Evolutionary conservation across 2,888 invertebrate species (phyloP).

Genomic region (Luffia ferchaultella): DNA sequence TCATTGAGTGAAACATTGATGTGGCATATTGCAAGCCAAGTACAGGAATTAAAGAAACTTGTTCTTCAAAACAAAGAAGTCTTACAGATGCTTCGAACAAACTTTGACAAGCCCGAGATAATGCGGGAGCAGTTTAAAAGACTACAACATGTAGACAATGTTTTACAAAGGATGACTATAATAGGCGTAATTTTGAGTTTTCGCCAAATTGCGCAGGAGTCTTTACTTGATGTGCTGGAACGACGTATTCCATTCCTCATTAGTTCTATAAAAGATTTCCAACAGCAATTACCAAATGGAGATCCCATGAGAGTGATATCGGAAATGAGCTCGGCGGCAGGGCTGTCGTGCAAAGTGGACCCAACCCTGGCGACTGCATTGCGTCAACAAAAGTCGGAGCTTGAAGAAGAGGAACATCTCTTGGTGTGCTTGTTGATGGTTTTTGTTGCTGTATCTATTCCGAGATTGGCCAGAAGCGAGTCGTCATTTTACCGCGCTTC

Average conservation of each 20-base stretch:
- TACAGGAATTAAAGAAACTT: slow-evolving; percentile 92
- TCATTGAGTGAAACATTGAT: slow-evolving; percentile 94
- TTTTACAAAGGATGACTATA: slow-evolving; percentile 96
- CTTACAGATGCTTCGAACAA: slow-evolving; percentile 87
- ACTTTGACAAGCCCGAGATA: slow-evolving; percentile 97
- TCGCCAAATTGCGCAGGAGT: slow-evolving; percentile 91
- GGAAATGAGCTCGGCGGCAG: slow-evolving; percentile 98
- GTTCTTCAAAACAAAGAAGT: slow-evolving; percentile 94
- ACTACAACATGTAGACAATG: slow-evolving; percentile 91
- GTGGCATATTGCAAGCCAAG: slow-evolving; percentile 99
- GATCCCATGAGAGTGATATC: slow-evolving; percentile 92
- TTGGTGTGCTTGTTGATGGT: slow-evolving; percentile 97
- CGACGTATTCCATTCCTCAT: slow-evolving; percentile 95
- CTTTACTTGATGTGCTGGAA: slow-evolving; percentile 91
- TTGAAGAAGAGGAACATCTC: slow-evolving; percentile 92
- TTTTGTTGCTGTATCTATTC: slow-evolving; percentile 97
- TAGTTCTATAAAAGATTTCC: slow-evolving; percentile 93
- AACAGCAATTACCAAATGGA: slow-evolving; percentile 89
- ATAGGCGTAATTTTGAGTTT: slow-evolving; percentile 98
- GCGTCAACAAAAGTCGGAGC: slow-evolving; percentile 86
- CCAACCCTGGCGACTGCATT: slow-evolving; percentile 92
- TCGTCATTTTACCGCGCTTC: slow-evolving; percentile 89
- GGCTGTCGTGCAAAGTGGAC: slow-evolving; percentile 92
- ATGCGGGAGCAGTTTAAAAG: slow-evolving; percentile 97
- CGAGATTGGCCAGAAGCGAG: slow-evolving; percentile 91